Evolutionary conservation across 2,888 invertebrate species (phyloP).

Genomic region (Trachelus troglodyta): DNA sequence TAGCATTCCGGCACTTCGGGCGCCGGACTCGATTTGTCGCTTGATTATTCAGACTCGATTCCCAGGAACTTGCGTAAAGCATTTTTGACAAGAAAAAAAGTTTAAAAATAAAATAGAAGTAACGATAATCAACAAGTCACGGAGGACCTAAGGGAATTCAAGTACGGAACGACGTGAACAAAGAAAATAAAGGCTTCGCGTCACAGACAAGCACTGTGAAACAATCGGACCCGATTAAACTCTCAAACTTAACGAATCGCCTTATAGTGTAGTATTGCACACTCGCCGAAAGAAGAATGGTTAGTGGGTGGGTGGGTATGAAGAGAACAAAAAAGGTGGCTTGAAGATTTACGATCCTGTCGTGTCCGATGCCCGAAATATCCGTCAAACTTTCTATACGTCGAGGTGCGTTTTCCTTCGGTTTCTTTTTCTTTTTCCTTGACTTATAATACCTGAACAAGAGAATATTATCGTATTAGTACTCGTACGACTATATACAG

Average conservation of each 20-base stretch:
- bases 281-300: conserved; percentile 37
- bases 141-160: not conserved
- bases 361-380: conserved; percentile 11
- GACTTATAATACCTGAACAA: conserved; percentile 51
- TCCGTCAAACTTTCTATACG: conserved; percentile 25
- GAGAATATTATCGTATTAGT: conserved; percentile 58
- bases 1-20: not conserved
- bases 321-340: conserved; percentile 16
- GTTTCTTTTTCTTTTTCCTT: conserved; percentile 11
- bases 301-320: not conserved
- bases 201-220: not conserved
- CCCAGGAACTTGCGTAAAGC: not conserved
- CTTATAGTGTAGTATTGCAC: conserved; percentile 52
- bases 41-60: not conserved
- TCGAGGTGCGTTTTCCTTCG: conserved; percentile 8
- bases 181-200: not conserved
- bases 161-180: not conserved
- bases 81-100: not conserved
- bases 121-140: not conserved
- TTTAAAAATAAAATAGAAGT: not conserved
- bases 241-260: conserved; percentile 22
- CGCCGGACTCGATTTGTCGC: not conserved
- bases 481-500: conserved; percentile 59
- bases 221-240: not conserved
- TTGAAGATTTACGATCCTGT: conserved; percentile 10